Percentiles rank a stretch among this genome's conserved stretches.
These are phyloP conservation scores for Phaonia tiefii DNA, from an alignment of 2,888 invertebrate species.

Conservation along the genomic window DNA sequence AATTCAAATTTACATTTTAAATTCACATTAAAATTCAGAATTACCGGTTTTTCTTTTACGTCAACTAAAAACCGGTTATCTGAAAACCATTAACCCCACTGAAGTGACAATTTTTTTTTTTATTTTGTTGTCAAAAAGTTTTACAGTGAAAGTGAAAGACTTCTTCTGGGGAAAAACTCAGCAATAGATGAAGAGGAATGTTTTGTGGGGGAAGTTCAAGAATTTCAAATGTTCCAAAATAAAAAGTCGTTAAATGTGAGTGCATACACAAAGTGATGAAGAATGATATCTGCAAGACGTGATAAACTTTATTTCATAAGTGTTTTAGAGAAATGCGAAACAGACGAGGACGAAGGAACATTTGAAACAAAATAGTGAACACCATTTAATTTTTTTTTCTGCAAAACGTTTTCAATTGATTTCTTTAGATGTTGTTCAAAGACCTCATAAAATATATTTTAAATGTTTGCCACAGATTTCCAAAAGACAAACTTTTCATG, in stretches of 20 bases:
- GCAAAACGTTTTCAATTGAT: too few species aligned
- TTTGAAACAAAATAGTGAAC: constrained; percentile 22
- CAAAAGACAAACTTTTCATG: background rate
- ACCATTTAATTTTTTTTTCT: too few species aligned
- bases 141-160: background rate
- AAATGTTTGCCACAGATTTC: background rate
- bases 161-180: background rate
- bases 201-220: background rate
- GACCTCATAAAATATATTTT: too few species aligned
- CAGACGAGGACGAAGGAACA: too few species aligned
- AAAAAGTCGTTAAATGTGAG: constrained; percentile 25
- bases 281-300: background rate
- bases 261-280: background rate
- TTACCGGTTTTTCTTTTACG: too few species aligned
- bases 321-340: too few species aligned
- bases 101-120: too few species aligned
- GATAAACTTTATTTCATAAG: background rate
- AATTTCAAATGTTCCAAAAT: constrained; percentile 22
- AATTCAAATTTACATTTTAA: too few species aligned
- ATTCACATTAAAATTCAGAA: too few species aligned
- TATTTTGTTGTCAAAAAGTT: background rate
- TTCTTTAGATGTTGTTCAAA: too few species aligned
- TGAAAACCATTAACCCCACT: too few species aligned
- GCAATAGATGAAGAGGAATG: background rate
- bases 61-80: too few species aligned